These are phyloP conservation scores for Synergus itoensis DNA, from an alignment of 2,888 invertebrate species.

Conservation along the genomic window DNA sequence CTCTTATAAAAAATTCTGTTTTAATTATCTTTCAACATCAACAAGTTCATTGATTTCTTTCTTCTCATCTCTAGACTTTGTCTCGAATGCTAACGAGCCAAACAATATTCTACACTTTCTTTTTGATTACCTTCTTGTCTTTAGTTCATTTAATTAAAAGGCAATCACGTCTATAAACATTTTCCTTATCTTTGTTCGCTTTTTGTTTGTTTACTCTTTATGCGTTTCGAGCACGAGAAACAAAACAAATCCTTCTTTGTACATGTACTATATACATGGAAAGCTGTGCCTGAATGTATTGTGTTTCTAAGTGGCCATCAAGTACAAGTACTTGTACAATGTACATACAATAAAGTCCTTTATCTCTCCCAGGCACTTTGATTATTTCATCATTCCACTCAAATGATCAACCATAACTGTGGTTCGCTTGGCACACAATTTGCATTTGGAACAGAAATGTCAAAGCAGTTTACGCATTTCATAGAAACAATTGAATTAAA, in stretches of 20 bases:
- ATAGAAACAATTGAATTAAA: not conserved
- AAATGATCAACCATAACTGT: not conserved
- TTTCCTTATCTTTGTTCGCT: too few species aligned
- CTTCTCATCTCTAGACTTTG: not conserved
- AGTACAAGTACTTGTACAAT: not conserved
- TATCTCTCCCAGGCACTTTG: not conserved
- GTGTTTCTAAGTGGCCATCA: not conserved
- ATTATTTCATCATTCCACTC: not conserved
- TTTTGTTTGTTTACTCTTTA: too few species aligned
- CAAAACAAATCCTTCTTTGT: too few species aligned
- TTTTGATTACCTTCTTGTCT: slow-evolving; percentile 5
- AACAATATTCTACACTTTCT: slow-evolving; percentile 12
- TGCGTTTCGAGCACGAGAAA: too few species aligned
- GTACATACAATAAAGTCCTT: not conserved
- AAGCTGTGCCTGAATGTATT: not conserved
- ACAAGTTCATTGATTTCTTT: slow-evolving; percentile 5
- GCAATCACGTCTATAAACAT: too few species aligned
- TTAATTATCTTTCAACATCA: slow-evolving; percentile 6
- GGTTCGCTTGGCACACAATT: not conserved
- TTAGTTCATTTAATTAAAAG: not conserved
- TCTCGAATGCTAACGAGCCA: slow-evolving; percentile 20
- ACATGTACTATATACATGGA: not conserved
- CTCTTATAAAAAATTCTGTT: not conserved
- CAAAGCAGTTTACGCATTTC: not conserved
- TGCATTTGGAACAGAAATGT: not conserved